phyloP scores from a whole-genome alignment of 2,113 vertebrate genomes.

The Ascaphus truei region DNA sequence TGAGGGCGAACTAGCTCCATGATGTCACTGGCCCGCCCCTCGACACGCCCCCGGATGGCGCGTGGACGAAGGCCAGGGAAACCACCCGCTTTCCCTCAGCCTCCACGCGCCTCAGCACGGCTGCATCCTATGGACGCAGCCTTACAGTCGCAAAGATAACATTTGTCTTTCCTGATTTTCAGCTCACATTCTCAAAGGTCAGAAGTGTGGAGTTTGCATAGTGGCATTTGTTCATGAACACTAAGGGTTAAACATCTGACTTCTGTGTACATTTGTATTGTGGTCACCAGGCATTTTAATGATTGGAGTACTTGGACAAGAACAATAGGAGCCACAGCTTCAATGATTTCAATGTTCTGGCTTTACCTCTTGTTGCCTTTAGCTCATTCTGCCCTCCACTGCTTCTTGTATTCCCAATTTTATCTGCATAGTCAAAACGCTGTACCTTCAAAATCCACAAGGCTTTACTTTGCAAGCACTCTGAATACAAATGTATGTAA shows the following conservation, averaged over 20 bases:
- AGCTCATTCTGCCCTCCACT: slow-evolving; percentile 19
- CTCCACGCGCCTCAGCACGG: no score
- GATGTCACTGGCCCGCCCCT: no score
- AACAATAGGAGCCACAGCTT: slow-evolving; percentile 12
- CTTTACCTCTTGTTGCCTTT: slow-evolving; percentile 3
- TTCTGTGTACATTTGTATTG: not conserved
- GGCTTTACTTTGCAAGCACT: slow-evolving; percentile 17
- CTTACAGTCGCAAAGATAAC: not conserved
- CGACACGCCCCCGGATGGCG: no score
- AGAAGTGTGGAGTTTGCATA: not conserved
- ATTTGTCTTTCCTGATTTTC: not conserved
- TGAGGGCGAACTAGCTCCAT: no score
- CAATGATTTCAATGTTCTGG: slow-evolving; percentile 30
- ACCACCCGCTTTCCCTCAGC: no score
- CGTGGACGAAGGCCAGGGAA: no score
- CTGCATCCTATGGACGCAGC: no score
- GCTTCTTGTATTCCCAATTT: slow-evolving; percentile 21
- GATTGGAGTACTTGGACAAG: not conserved
- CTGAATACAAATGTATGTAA: slow-evolving; percentile 35
- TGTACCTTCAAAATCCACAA: slow-evolving; percentile 25
- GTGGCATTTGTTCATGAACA: not conserved
- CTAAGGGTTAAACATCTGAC: not conserved
- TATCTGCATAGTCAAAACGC: slow-evolving; percentile 22
- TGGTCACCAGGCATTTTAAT: slow-evolving; percentile 25
- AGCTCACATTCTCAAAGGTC: not conserved